A percentile compares a stretch with the other conserved stretches of the same genome.
phyloP scores from a whole-genome alignment of 2,113 vertebrate genomes.

The Antigone vipio region DNA sequence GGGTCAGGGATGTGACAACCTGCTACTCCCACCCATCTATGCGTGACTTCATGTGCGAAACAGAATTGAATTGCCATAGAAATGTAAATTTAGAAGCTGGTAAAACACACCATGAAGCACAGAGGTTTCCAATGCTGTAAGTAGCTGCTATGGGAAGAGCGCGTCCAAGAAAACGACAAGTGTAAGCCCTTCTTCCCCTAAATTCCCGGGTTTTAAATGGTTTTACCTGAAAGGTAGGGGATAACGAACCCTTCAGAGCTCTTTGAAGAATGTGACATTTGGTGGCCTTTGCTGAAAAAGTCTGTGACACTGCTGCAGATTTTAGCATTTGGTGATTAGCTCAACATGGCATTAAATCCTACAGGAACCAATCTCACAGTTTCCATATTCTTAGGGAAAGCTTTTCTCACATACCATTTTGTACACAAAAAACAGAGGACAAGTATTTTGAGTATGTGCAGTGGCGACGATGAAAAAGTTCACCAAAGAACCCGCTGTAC shows the following conservation, averaged over 20 bases:
- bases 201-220: neutral
- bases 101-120: neutral
- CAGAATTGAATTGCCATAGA: rapidly evolving
- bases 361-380: neutral
- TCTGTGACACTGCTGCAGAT: neutral
- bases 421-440: neutral
- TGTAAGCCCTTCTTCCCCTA: neutral
- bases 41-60: neutral
- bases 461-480: rapidly evolving
- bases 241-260: neutral
- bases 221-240: neutral
- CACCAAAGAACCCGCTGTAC: neutral
- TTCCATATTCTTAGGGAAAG: neutral
- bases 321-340: neutral
- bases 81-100: neutral
- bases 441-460: neutral
- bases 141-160: neutral
- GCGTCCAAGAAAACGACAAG: neutral
- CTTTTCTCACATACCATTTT: neutral
- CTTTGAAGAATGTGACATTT: neutral
- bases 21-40: neutral
- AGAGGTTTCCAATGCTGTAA: neutral
- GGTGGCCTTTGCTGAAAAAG: neutral
- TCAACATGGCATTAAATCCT: neutral
- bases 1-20: neutral